Base-by-base conservation (phyloP, 23 tunicate genomes). In the Trididemnum miniatum region DNA sequence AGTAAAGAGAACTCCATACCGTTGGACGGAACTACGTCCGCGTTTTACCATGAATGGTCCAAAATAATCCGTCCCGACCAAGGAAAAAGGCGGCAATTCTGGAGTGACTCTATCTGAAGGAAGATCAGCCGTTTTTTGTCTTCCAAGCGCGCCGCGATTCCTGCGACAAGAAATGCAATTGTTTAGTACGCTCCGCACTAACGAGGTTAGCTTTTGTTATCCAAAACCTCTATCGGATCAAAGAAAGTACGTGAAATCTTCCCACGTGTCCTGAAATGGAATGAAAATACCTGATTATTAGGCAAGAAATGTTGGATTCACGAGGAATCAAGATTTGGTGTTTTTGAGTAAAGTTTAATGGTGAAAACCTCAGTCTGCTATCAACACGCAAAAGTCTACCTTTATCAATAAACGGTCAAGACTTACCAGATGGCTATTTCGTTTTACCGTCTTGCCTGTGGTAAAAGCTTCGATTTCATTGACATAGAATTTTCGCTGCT, bases 61-160 rank as follows among this genome's bases (percentile, higher is more conserved):
- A 40, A 85, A 85, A 64, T 37, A 77, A 38, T 85, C 83, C 2
- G 37, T 65, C 1, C 74, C 89, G 1, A 35, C 54, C 77, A 26
- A 84, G 1, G 72, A 51, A n/a, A 84, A 75, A 1, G 74, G 89
- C 22, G 89, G 77, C 50, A 72, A 38, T 60, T 77, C 40, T 4
- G 83, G 76, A 38, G 25, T 65, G 20, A 85, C 31, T 62, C 89
- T 64, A 31, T 77, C 65, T 15, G 32, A 25, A 20, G 83, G 83
- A 1, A 85, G 38, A 59, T 76, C 36, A 23, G 83, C 57, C 89
- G 62, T 76, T 26, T 38, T 35, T 57, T n/a, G n/a, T n/a, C n/a
- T 85, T 69, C 40, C 32, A 2, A 34, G 37, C 20, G 39, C 23
- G 7, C 76, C 36, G 15, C n/a, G n/a, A n/a, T 34, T 69, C 32